Evolutionary conservation across 1,140 invertebrate species (phyloP).

Genomic region (Drosophila repletoides): DNA sequence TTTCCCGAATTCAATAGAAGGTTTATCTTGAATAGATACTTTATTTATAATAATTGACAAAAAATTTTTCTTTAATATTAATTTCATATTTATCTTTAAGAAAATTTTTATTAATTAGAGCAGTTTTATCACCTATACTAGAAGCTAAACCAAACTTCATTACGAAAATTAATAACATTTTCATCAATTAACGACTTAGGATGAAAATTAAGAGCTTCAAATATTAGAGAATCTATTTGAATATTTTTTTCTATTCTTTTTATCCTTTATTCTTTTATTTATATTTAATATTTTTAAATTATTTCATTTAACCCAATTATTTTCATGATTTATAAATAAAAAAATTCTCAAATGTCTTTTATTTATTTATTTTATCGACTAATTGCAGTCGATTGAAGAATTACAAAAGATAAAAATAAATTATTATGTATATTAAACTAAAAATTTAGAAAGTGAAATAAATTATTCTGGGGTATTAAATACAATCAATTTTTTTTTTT

Average conservation of each 20-base stretch:
- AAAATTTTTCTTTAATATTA: conserved; percentile 83
- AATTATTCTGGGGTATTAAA: too few relatives aligned
- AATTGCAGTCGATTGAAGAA: too few relatives aligned
- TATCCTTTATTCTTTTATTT: conserved; percentile 78
- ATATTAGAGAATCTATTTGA: conserved; percentile 82
- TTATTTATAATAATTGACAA: conserved; percentile 83
- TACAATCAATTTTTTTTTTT: too few relatives aligned
- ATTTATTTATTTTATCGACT: conserved; percentile 83
- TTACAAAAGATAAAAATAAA: too few relatives aligned
- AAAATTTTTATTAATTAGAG: conserved; percentile 65
- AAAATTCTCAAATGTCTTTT: conserved; percentile 82
- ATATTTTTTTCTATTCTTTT: conserved; percentile 82
- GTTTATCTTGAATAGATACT: conserved; percentile 81
- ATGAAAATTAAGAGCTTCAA: conserved; percentile 82
- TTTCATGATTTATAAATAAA: conserved; percentile 71
- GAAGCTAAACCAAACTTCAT: conserved; percentile 83
- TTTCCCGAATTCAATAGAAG: conserved; percentile 83
- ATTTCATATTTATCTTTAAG: conserved; percentile 78
- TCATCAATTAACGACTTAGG: conserved; percentile 84
- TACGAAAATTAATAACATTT: conserved; percentile 83
- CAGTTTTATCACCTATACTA: conserved; percentile 79
- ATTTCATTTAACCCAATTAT: conserved; percentile 83
- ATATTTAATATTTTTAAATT: conserved; percentile 82
- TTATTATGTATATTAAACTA: too few relatives aligned
- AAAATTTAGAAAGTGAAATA: too few relatives aligned